Evolutionary conservation across 1,140 invertebrate genomes (phyloP), one percentile per base, ranked within the genome.

Genomic region (Leptinotarsa defecta): DNA sequence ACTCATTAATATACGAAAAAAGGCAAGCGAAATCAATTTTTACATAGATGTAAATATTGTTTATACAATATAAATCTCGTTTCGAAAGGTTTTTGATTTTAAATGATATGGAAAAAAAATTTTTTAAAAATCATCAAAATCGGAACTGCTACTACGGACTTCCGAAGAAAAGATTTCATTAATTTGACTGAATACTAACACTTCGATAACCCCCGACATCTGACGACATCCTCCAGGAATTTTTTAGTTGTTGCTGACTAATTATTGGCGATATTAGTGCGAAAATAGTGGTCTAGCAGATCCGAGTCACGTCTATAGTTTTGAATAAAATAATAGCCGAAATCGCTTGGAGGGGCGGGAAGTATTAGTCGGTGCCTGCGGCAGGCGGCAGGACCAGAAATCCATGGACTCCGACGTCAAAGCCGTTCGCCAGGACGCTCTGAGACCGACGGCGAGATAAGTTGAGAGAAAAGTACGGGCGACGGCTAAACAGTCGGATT

Each of bases 281-380:
- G 52, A 57, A 57, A 57, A 34, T 34, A 34, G 34, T 34, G 34
- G 34, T 34, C 34, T 57, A 57, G 52, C 52, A 57, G 52, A 57
- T 57, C 52, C 52, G 15, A 57, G 52, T 57, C 52, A 57, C 52
- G 52, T 57, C 52, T 57, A n/a, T 57, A 57, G 15, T 57, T 57
- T 57, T 13, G 15, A 57, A 57, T 57, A 57, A 57, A 57, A 15
- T 57, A 57, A 57, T 57, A 15, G 52, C 52, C 52, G 52, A n/a
- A 57, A 57, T n/a, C 6, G n/a, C n/a, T n/a, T 57, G 52, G 64
- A 19, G 64, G 64, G 64, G 64, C 64, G 22, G 4, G 22, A 65
- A 24, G 27, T 65, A 65, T 65, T 65, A 24, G 27, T 19, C 13
- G 22, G 27, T 13, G 13, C 13, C 64, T 22, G 6, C 22, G 64